phyloP scores from a whole-genome alignment of 2,797 vertebrate species.

The Synaphobranchus kaupii region DNA sequence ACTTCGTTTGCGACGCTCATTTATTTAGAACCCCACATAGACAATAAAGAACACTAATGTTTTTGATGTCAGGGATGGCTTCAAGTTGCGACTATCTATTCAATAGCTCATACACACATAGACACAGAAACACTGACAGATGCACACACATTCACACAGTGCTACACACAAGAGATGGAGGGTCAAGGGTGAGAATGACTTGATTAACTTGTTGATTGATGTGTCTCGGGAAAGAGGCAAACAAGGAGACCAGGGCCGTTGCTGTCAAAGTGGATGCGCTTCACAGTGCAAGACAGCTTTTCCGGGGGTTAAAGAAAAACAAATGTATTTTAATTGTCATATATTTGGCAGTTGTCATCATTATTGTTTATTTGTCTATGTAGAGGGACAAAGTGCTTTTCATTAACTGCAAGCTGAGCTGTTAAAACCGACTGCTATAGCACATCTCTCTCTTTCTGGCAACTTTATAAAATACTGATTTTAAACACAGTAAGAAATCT shows the following conservation, averaged over 20 bases:
- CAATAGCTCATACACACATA: conserved; percentile 22
- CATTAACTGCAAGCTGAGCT: not conserved
- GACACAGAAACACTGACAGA: not conserved
- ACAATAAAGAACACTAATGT: not conserved
- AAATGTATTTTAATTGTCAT: not conserved
- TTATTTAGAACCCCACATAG: not conserved
- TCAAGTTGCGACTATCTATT: not conserved
- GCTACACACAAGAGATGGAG: not conserved
- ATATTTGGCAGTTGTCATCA: not conserved
- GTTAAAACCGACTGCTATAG: not conserved
- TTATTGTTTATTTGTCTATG: not conserved
- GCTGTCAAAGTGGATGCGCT: conserved; percentile 8
- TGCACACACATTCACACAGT: not conserved
- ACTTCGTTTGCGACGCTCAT: no score
- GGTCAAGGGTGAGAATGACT: not conserved
- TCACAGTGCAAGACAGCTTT: not conserved
- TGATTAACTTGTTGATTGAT: conserved; percentile 10
- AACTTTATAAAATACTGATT: not conserved
- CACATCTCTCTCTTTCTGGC: not conserved
- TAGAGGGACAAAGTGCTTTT: not conserved
- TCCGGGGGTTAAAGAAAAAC: not conserved
- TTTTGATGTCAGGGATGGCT: not conserved
- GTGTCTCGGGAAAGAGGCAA: conserved; percentile 9
- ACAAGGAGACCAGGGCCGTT: not conserved
- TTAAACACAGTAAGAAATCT: not conserved